A percentile compares a stretch with the other conserved stretches of the same genome.
These are phyloP conservation scores for Nemapogon koenigi DNA, from an alignment of 2,888 invertebrate genomes.

Conservation along the genomic window DNA sequence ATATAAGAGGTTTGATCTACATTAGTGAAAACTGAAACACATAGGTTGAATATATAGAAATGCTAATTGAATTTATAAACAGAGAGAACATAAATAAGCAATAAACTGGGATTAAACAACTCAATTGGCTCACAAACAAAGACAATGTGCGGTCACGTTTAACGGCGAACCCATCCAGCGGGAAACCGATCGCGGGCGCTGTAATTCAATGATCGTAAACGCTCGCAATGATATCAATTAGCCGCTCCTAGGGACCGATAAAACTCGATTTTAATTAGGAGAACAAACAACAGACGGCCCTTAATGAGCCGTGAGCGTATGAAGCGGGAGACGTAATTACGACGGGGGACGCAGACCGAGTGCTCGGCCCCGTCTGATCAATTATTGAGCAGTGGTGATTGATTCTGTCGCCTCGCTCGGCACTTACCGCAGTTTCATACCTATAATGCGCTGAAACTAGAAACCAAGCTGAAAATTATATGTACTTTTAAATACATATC, in stretches of 20 bases:
- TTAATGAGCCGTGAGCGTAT: constrained; percentile 59
- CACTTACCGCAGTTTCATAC: background rate
- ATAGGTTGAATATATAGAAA: background rate
- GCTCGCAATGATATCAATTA: constrained; percentile 63
- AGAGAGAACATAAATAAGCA: constrained; percentile 40
- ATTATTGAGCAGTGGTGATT: constrained; percentile 55
- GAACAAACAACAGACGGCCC: constrained; percentile 61
- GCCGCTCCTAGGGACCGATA: constrained; percentile 54
- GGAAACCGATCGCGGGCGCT: constrained; percentile 47
- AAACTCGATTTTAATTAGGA: constrained; percentile 63
- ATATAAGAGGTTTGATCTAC: background rate
- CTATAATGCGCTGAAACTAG: background rate
- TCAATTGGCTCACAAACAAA: constrained; percentile 48
- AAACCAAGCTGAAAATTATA: background rate
- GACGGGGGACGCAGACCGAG: constrained; percentile 34
- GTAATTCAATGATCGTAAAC: constrained; percentile 63
- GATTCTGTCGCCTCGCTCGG: constrained; percentile 30
- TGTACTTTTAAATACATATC: too few relatives aligned
- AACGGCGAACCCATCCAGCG: constrained; percentile 42
- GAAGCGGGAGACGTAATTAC: constrained; percentile 54
- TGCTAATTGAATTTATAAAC: background rate
- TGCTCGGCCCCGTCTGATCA: constrained; percentile 37
- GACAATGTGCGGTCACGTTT: constrained; percentile 60
- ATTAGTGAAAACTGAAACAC: background rate
- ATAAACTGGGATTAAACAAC: constrained; percentile 57